Conservation (phyloP, 2,797 vertebrate genomes). For the Urocyon cinereoargenteus region DNA sequence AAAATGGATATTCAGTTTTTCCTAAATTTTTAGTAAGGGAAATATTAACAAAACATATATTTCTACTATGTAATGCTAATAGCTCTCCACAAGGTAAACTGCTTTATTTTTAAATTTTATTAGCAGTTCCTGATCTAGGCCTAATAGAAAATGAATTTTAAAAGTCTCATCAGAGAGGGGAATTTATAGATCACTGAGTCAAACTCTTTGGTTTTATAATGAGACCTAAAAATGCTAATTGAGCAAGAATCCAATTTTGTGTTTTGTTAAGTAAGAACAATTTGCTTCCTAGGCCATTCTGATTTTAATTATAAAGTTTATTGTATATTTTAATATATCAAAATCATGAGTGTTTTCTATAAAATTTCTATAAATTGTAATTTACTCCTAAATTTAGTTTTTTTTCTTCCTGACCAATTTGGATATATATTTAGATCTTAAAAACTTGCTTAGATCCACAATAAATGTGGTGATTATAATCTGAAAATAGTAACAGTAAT, state of each 20-base stretch:
- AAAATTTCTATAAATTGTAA: not conserved
- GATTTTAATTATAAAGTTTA: conserved; percentile 26
- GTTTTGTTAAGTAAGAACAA: conserved; percentile 14
- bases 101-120: not conserved
- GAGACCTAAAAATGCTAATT: not conserved
- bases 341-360: conserved; percentile 30
- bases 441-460: not conserved
- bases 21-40: not conserved
- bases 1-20: not conserved
- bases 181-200: not conserved
- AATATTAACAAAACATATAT: not conserved
- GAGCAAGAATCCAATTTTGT: not conserved
- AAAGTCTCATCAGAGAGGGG: not conserved
- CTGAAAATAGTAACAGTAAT: not conserved
- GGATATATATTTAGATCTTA: not conserved
- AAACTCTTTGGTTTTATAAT: conserved; percentile 2
- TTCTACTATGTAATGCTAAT: not conserved
- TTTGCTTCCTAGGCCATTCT: not conserved
- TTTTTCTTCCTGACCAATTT: not conserved
- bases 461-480: not conserved
- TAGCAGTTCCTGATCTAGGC: not conserved
- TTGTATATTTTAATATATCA: not conserved
- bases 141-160: not conserved
- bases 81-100: not conserved
- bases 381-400: not conserved